Evolutionary conservation across 2,797 vertebrate species (phyloP), one percentile per base, ranked within the genome.

Genomic region (Liasis olivaceus): DNA sequence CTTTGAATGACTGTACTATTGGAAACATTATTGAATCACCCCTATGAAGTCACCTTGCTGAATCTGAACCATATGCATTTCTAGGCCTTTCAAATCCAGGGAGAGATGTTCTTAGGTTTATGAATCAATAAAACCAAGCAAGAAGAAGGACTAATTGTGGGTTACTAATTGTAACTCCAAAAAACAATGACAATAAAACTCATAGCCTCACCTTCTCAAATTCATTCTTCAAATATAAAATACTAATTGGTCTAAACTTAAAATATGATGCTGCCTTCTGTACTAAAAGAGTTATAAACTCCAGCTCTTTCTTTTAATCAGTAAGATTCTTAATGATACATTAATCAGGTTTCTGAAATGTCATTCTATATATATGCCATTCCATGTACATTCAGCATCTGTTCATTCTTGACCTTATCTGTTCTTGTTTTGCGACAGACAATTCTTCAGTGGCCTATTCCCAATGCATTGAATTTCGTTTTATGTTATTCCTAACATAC

Each of bases 41-140:
- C 13, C 26, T 58, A 14, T 63, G 28, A 7, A 89, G 24, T 7
- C 22, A 91, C 59, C 64, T 59, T 87, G 51, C 85, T 42, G 54
- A 92, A n/a, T 66, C 88, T 66, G 91, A 31, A 5, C 9, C 66
- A 47, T 47, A 92, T 22, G 31, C 24, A 66, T 72, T 72, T 54
- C 58, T 28, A 72, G 69, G 54, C 9, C n/a, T 87, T 87, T 66
- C 15, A n/a, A 31, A 90, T 60, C 88, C 63, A 54, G 26, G 54
- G 28, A 92, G 36, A 90, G 14, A 12, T 62, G 13, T 93, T 95
- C 85, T 91, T 77, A 17, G 94, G 8, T 92, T 96, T 94, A 93
- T 96, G 95, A 96, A 96, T 96, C 96, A 96, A 94, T 92, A 95
- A 93, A 94, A 8, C 89, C 89, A 94, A 94, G 94, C 94, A 84